Percentiles rank a stretch among this genome's conserved stretches.
These are phyloP conservation scores for Cydia amplana DNA, from an alignment of 1,140 invertebrate genomes.

Conservation along the genomic window DNA sequence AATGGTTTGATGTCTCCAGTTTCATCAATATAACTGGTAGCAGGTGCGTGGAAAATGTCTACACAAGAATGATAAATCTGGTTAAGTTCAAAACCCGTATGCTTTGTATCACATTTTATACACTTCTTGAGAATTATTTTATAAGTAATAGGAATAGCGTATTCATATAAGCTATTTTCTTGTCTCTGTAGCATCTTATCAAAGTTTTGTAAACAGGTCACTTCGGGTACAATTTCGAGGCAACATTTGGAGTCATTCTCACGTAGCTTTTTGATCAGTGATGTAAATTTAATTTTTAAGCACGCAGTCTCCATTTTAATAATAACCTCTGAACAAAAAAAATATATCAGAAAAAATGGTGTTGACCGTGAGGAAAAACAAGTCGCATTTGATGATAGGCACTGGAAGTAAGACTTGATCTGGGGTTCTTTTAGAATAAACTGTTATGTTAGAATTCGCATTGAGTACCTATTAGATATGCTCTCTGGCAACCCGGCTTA, in stretches of 20 bases:
- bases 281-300: constrained; percentile 59
- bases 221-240: constrained; percentile 65
- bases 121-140: constrained; percentile 60
- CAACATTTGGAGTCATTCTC: constrained; percentile 51
- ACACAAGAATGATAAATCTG: constrained; percentile 67
- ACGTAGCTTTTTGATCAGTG: constrained; percentile 50
- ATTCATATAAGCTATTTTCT: constrained; percentile 51
- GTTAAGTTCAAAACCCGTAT: constrained; percentile 39
- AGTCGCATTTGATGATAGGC: too few species aligned
- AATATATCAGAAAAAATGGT: constrained; percentile 41
- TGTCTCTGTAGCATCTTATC: constrained; percentile 61
- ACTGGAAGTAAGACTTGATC: too few species aligned
- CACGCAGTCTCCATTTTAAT: constrained; percentile 49
- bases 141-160: constrained; percentile 62
- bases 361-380: constrained; percentile 33
- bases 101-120: background rate
- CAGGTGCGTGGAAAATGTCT: constrained; percentile 52
- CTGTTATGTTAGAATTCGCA: too few species aligned
- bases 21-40: constrained; percentile 40
- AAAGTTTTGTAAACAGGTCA: constrained; percentile 55
- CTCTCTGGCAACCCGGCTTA: too few species aligned
- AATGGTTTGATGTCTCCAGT: constrained; percentile 50
- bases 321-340: constrained; percentile 33
- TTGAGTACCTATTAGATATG: too few species aligned
- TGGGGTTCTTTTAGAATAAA: too few species aligned